phyloP scores from a whole-genome alignment of 37 sponge, comb jelly and placozoan genomes.

The Spongia lamella region DNA sequence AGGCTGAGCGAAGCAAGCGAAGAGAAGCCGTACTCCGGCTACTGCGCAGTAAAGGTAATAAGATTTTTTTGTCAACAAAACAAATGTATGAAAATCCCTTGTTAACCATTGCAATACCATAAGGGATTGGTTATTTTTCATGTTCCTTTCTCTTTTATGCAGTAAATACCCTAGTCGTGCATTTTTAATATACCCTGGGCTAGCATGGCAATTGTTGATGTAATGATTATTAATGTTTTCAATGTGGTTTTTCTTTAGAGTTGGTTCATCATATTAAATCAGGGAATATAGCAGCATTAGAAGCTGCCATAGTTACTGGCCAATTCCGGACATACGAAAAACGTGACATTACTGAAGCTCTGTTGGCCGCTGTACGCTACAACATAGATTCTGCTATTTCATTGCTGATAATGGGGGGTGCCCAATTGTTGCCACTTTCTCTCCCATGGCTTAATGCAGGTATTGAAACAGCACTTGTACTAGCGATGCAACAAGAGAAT shows the following conservation, averaged over 20 bases:
- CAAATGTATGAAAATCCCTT: too few relatives aligned
- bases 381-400: conserved; percentile 48
- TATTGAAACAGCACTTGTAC: conserved; percentile 40
- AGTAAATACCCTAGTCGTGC: too few relatives aligned
- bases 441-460: background rate
- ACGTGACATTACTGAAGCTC: conserved; percentile 65
- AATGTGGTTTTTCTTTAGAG: conserved; percentile 20
- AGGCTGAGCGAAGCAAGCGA: conserved; percentile 69
- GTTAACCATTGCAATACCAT: too few relatives aligned
- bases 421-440: conserved; percentile 2
- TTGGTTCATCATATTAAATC: conserved; percentile 17
- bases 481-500: conserved; percentile 72
- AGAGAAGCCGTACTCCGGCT: conserved; percentile 54
- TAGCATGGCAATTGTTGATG: too few relatives aligned
- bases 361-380: conserved; percentile 55
- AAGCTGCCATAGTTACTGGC: conserved; percentile 27
- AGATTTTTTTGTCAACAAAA: background rate
- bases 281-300: conserved; percentile 17
- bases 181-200: too few relatives aligned
- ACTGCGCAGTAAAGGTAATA: conserved; percentile 71
- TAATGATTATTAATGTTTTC: background rate
- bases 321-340: conserved; percentile 14
- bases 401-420: conserved; percentile 52
- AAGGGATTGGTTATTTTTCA: too few relatives aligned
- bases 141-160: too few relatives aligned